These are phyloP conservation scores for Sturnira hondurensis DNA, from an alignment of 2,113 vertebrate genomes.

Conservation along the genomic window DNA sequence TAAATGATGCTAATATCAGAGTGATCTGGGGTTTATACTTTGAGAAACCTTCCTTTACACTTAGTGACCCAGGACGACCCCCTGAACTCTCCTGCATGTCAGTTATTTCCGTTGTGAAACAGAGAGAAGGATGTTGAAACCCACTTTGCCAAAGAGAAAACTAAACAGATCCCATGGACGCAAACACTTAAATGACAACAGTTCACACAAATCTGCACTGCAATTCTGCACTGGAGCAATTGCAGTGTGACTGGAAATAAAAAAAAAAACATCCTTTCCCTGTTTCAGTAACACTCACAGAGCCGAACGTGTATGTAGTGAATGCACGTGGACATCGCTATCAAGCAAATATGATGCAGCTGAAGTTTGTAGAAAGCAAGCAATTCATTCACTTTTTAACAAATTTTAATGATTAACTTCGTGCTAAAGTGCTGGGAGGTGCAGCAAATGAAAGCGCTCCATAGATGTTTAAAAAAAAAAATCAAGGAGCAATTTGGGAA, in stretches of 20 bases:
- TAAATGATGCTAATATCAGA: neutral
- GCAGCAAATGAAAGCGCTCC: constrained; percentile 52
- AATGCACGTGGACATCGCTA: neutral
- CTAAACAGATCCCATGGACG: neutral
- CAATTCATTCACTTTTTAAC: constrained; percentile 43
- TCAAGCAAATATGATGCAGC: constrained; percentile 16
- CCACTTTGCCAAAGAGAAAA: neutral
- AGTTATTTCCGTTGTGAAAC: neutral
- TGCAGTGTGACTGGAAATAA: neutral
- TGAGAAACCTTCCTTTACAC: neutral
- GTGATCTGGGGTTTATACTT: neutral
- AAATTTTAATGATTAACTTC: constrained; percentile 56
- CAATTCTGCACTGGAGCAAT: neutral
- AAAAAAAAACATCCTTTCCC: neutral
- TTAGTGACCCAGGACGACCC: neutral
- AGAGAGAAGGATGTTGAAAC: neutral
- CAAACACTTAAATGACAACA: neutral
- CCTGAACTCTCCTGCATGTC: neutral
- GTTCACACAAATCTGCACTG: neutral
- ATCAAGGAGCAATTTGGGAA: constrained; percentile 68
- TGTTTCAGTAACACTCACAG: neutral
- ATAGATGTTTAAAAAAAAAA: constrained; percentile 38
- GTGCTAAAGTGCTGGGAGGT: constrained; percentile 48
- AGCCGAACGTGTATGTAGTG: neutral
- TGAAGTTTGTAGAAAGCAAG: constrained; percentile 31